phyloP scores from a whole-genome alignment of 2,888 invertebrate genomes.

The Melieria picta region DNA sequence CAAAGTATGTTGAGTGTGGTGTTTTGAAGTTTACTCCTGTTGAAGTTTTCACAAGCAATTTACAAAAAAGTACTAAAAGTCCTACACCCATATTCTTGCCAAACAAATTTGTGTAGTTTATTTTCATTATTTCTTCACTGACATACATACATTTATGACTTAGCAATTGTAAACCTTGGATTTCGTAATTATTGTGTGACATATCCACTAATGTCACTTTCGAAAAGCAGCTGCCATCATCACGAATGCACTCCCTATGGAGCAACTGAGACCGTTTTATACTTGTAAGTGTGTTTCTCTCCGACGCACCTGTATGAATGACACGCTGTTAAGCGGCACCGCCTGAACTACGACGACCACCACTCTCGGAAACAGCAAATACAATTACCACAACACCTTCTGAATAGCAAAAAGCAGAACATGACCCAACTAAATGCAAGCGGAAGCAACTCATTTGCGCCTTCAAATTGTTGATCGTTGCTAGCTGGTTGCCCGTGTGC shows the following conservation, averaged over 20 bases:
- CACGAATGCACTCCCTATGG: slow-evolving; percentile 5
- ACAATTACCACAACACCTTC: slow-evolving; percentile 33
- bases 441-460: slow-evolving; percentile 36
- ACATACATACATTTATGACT: too few relatives aligned
- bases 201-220: slow-evolving; percentile 23
- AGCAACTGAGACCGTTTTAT: not conserved
- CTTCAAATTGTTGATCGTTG: slow-evolving; percentile 8
- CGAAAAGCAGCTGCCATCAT: slow-evolving; percentile 24
- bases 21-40: too few relatives aligned
- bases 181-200: slow-evolving; percentile 27
- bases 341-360: slow-evolving; percentile 18
- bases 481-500: not conserved
- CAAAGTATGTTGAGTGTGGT: too few relatives aligned
- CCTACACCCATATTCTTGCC: too few relatives aligned
- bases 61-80: too few relatives aligned
- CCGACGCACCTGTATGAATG: not conserved
- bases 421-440: slow-evolving; percentile 21
- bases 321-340: slow-evolving; percentile 13
- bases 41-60: too few relatives aligned
- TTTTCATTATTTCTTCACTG: too few relatives aligned
- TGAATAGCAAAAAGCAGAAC: slow-evolving; percentile 21
- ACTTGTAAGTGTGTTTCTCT: not conserved
- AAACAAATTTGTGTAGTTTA: too few relatives aligned
- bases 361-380: slow-evolving; percentile 28
- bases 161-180: not conserved